Evolutionary conservation across 2,888 invertebrate species (phyloP).

Genomic region (Eilema griseolum): DNA sequence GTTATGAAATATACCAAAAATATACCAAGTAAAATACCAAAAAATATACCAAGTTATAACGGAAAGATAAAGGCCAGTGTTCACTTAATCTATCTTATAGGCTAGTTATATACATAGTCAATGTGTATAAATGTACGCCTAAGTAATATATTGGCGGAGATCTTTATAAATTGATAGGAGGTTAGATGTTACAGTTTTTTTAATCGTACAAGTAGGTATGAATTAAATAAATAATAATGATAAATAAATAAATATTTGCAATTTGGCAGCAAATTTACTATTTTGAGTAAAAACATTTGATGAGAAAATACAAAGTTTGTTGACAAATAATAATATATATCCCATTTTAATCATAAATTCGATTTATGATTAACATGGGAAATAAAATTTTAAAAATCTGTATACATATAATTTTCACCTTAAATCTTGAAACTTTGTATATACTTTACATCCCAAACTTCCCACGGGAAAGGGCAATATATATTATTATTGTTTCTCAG

Average conservation of each 20-base stretch:
- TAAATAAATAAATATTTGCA: not conserved
- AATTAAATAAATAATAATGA: too few species aligned
- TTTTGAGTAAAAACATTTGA: not conserved
- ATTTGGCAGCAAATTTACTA: too few species aligned
- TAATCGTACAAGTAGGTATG: not conserved
- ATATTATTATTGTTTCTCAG: too few species aligned
- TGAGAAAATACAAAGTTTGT: too few species aligned
- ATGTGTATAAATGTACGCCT: conserved; percentile 78
- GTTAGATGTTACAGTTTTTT: conserved; percentile 12
- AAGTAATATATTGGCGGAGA: conserved; percentile 20
- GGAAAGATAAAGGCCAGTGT: conserved; percentile 29
- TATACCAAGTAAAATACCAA: not conserved
- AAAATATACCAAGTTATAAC: not conserved
- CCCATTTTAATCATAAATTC: too few species aligned
- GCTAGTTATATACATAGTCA: conserved; percentile 77
- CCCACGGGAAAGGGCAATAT: not conserved
- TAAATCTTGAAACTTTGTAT: too few species aligned
- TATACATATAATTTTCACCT: too few species aligned
- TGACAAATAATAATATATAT: too few species aligned
- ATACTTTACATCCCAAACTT: not conserved
- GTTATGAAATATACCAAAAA: not conserved
- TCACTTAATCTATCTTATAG: conserved; percentile 47
- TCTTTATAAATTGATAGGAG: conserved; percentile 9
- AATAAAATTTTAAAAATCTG: too few species aligned
- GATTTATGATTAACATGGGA: too few species aligned